These are phyloP conservation scores for Hippoglossus hippoglossus DNA, from an alignment of 2,797 vertebrate genomes.

Conservation along the genomic window DNA sequence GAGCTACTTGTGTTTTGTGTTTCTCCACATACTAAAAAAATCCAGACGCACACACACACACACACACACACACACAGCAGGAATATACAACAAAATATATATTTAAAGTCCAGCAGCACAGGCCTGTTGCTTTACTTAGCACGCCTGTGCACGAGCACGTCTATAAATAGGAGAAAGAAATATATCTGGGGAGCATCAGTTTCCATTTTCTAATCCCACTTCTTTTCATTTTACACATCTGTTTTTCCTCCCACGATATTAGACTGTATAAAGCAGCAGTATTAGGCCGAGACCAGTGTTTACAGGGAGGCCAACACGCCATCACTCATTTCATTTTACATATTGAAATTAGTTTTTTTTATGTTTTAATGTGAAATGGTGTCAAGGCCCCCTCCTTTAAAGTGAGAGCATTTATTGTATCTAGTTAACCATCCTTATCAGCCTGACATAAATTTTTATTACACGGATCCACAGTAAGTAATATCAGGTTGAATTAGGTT, in stretches of 20 bases:
- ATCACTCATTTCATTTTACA: constrained; percentile 17
- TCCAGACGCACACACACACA: constrained; percentile 19
- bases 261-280: constrained; percentile 8
- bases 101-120: constrained; percentile 18
- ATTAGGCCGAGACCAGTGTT: constrained; percentile 43
- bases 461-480: constrained; percentile 41
- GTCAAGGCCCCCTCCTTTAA: background rate
- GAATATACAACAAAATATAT: constrained; percentile 14
- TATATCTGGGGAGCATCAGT: constrained; percentile 38
- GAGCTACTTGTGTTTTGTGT: constrained; percentile 40
- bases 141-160: constrained; percentile 7
- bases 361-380: constrained; percentile 31
- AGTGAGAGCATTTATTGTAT: constrained; percentile 38
- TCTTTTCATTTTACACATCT: constrained; percentile 36
- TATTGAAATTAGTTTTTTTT: constrained; percentile 19
- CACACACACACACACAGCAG: constrained; percentile 20
- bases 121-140: constrained; percentile 53
- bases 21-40: constrained; percentile 45
- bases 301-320: constrained; percentile 35
- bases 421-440: constrained; percentile 44
- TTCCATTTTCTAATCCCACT: constrained; percentile 37
- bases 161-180: constrained; percentile 32
- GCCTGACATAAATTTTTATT: constrained; percentile 41
- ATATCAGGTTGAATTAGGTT: constrained; percentile 39
- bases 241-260: constrained; percentile 38